phyloP scores from a whole-genome alignment of 2,113 vertebrate species.

The Acanthisitta chloris region DNA sequence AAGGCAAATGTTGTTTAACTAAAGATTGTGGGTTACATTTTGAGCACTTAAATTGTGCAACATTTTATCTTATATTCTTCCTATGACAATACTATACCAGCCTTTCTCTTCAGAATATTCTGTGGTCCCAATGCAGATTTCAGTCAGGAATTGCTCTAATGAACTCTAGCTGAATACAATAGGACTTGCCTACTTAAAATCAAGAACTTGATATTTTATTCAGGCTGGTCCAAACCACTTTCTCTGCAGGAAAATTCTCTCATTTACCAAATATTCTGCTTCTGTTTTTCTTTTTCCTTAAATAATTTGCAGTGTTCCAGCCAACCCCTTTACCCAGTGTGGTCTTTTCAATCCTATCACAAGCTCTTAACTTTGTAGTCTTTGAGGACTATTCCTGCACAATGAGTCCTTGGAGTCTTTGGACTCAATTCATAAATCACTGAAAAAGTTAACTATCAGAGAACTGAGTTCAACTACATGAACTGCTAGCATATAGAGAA shows the following conservation, averaged over 20 bases:
- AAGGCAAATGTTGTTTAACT: background rate
- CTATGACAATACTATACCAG: background rate
- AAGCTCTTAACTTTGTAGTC: background rate
- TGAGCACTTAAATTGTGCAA: background rate
- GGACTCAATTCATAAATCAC: background rate
- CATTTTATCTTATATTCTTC: background rate
- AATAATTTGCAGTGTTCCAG: background rate
- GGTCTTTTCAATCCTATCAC: background rate
- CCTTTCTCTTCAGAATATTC: background rate
- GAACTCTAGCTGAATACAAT: background rate
- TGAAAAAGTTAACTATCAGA: background rate
- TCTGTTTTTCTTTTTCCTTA: constrained; percentile 10
- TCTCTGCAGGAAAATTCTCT: background rate
- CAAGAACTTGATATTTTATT: background rate
- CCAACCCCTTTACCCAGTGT: background rate
- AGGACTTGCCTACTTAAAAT: background rate
- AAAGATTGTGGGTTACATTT: background rate
- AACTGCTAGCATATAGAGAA: background rate
- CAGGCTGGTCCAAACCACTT: background rate
- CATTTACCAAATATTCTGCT: background rate
- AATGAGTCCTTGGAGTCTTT: background rate
- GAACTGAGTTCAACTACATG: background rate
- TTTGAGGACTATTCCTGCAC: background rate
- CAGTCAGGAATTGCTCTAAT: background rate
- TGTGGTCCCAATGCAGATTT: background rate